Evolutionary conservation across 1,140 invertebrate species (phyloP).

Genomic region (Lepidurus arcticus): DNA sequence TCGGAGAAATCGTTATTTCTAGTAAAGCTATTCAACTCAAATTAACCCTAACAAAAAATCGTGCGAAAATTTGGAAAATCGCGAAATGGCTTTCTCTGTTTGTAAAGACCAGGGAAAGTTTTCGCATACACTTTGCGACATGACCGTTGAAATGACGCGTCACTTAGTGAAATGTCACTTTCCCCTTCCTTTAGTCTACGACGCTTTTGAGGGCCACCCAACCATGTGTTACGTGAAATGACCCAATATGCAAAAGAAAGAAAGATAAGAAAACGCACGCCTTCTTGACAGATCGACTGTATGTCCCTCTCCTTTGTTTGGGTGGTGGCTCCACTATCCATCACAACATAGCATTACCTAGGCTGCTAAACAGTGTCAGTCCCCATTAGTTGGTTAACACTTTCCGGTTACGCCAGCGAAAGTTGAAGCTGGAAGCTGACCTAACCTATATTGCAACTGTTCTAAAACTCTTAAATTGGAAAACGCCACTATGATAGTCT

Average conservation of each 20-base stretch:
- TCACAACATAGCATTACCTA: background rate
- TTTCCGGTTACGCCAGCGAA: background rate
- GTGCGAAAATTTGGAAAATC: too few species aligned
- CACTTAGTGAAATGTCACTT: background rate
- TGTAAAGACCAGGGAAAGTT: background rate
- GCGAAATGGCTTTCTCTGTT: too few species aligned
- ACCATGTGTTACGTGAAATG: background rate
- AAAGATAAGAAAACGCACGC: background rate
- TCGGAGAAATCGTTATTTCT: too few species aligned
- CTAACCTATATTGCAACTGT: background rate
- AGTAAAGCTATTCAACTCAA: too few species aligned
- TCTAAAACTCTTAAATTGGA: background rate
- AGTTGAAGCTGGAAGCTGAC: background rate
- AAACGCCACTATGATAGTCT: background rate
- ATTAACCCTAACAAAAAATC: too few species aligned
- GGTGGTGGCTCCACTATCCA: background rate
- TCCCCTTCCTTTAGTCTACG: background rate
- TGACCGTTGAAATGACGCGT: background rate
- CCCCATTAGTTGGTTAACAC: background rate
- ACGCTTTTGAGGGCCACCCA: background rate
- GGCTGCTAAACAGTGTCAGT: background rate
- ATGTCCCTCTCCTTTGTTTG: background rate
- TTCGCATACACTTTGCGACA: background rate
- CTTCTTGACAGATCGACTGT: background rate
- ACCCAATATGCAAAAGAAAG: constrained; percentile 6